phyloP scores from a whole-genome alignment of 2,797 vertebrate genomes.

The Crocodylus rhombifer region DNA sequence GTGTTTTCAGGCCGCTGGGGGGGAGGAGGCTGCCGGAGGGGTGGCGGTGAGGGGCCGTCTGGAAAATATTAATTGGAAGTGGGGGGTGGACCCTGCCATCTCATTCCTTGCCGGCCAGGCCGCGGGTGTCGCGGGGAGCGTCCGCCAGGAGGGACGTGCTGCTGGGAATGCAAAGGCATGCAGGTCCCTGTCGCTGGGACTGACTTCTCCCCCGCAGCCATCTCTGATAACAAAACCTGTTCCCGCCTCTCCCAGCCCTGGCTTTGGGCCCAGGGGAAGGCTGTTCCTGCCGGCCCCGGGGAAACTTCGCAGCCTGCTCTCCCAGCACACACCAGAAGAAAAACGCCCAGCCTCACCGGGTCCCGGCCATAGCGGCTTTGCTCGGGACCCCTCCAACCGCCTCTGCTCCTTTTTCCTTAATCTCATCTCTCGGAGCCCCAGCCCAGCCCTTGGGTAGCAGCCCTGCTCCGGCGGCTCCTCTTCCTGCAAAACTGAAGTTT shows the following conservation, averaged over 20 bases:
- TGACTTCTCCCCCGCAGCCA: no score
- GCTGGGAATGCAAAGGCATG: no score
- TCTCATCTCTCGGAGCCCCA: neutral
- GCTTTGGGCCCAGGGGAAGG: fast-evolving
- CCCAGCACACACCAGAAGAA: fast-evolving
- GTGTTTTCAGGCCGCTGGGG: neutral
- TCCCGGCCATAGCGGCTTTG: fast-evolving
- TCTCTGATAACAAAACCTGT: neutral
- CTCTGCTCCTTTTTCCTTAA: neutral
- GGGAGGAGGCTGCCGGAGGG: neutral
- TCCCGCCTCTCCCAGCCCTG: fast-evolving
- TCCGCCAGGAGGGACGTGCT: no score
- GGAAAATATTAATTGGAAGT: neutral
- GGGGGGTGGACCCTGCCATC: neutral
- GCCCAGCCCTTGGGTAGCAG: fast-evolving
- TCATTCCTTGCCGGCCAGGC: neutral
- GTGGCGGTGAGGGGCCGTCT: neutral
- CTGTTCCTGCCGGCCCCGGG: fast-evolving
- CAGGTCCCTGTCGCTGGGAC: no score
- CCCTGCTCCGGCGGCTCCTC: neutral
- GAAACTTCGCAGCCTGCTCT: neutral
- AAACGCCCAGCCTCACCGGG: neutral
- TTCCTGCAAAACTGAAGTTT: neutral
- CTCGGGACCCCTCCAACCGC: neutral
- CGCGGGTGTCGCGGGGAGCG: no score